Evolutionary conservation across 2,797 vertebrate genomes (phyloP).

Genomic region (Synaphobranchus kaupii): DNA sequence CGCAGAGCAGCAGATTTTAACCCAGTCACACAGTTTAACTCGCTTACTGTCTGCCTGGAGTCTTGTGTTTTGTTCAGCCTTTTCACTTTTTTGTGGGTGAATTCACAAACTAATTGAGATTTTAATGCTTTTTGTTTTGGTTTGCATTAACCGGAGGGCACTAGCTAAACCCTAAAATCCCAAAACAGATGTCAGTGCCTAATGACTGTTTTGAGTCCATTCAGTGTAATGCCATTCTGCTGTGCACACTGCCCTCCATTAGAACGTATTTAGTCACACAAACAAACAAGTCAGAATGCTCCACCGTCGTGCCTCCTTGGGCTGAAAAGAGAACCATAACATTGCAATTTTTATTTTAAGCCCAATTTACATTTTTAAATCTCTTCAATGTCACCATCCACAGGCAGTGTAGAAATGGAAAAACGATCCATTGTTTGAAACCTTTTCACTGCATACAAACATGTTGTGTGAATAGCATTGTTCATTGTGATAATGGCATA

Average conservation of each 20-base stretch:
- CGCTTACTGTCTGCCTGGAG: conserved; percentile 29
- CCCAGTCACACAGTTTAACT: conserved; percentile 12
- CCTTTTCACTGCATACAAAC: neutral
- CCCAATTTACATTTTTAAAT: neutral
- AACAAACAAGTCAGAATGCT: neutral
- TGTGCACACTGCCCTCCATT: neutral
- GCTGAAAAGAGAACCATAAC: neutral
- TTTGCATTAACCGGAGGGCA: conserved; percentile 17
- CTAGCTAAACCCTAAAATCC: neutral
- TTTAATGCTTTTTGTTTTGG: neutral
- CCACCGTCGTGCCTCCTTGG: neutral
- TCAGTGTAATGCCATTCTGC: neutral
- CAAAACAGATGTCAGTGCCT: neutral
- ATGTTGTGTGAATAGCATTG: neutral
- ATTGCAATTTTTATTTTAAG: neutral
- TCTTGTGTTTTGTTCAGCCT: conserved; percentile 36
- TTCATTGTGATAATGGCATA: neutral
- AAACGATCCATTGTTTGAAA: neutral
- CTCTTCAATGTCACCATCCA: neutral
- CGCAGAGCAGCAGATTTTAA: conserved; percentile 49
- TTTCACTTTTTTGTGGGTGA: conserved; percentile 31
- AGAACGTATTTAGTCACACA: neutral
- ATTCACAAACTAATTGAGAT: conserved; percentile 1
- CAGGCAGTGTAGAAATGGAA: neutral
- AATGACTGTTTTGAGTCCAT: neutral